Evolutionary conservation across 2,113 vertebrate genomes (phyloP).

Genomic region (Protomyctophum bolini): DNA sequence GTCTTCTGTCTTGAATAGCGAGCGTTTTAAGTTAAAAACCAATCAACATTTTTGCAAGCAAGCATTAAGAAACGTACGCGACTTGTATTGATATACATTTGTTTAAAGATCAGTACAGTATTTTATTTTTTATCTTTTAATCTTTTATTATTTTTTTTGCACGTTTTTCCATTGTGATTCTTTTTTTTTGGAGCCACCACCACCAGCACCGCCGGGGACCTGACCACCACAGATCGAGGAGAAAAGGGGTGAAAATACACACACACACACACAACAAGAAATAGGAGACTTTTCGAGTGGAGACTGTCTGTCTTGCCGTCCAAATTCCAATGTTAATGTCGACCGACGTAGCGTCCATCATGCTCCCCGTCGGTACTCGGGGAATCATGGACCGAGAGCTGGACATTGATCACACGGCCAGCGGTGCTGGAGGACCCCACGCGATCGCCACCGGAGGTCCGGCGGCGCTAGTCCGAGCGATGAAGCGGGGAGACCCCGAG

Average conservation of each 20-base stretch:
- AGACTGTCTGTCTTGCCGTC: slow-evolving; percentile 58
- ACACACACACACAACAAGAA: too few species aligned
- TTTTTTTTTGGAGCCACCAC: slow-evolving; percentile 4
- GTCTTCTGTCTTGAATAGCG: slow-evolving; percentile 35
- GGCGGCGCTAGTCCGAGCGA: slow-evolving; percentile 70
- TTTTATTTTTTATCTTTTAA: slow-evolving; percentile 10
- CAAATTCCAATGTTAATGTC: slow-evolving; percentile 77
- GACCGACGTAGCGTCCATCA: slow-evolving; percentile 80
- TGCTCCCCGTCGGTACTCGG: slow-evolving; percentile 76
- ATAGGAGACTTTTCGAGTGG: slow-evolving; percentile 41
- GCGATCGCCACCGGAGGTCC: slow-evolving; percentile 61
- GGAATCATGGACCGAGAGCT: slow-evolving; percentile 78
- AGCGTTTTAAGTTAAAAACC: slow-evolving; percentile 41
- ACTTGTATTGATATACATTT: slow-evolving; percentile 49
- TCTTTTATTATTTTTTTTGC: neutral
- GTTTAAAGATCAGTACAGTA: slow-evolving; percentile 34
- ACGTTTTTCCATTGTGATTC: slow-evolving; percentile 30
- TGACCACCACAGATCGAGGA: neutral
- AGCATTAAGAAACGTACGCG: slow-evolving; percentile 55
- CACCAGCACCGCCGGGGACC: neutral
- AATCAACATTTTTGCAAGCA: slow-evolving; percentile 2
- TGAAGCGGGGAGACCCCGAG: slow-evolving; percentile 81
- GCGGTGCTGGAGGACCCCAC: slow-evolving; percentile 42
- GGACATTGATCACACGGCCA: slow-evolving; percentile 68
- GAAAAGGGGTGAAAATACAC: slow-evolving; percentile 17